These are phyloP conservation scores for Clarias platycephalus DNA, from an alignment of 2,797 vertebrate genomes.

Conservation along the genomic window DNA sequence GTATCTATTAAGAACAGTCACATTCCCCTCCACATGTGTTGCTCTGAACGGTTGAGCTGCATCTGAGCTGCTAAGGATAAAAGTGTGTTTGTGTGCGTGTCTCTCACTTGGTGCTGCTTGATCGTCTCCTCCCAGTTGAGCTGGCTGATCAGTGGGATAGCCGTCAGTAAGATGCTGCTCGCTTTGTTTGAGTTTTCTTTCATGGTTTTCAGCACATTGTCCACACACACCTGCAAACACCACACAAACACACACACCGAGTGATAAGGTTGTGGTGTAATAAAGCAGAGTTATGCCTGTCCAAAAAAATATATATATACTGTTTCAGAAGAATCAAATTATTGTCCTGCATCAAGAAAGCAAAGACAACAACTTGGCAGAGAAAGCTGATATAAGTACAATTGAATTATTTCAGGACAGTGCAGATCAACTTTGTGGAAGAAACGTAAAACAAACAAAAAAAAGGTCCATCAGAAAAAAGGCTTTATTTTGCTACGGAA, in stretches of 20 bases:
- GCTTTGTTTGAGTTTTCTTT: conserved; percentile 97
- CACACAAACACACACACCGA: neutral
- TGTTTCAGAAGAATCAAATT: too few species aligned
- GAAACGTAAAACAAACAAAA: too few species aligned
- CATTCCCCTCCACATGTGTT: neutral
- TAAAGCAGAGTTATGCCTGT: too few species aligned
- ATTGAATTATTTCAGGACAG: too few species aligned
- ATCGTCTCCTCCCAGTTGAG: conserved; percentile 88
- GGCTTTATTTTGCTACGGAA: too few species aligned
- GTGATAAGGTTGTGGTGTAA: neutral
- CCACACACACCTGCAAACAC: conserved; percentile 86
- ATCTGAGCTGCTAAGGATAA: neutral
- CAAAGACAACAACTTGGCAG: too few species aligned
- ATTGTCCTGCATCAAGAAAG: too few species aligned
- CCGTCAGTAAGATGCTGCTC: conserved; percentile 89
- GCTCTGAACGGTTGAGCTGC: neutral
- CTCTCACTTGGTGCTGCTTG: conserved; percentile 80
- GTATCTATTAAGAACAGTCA: neutral
- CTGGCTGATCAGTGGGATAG: conserved; percentile 89
- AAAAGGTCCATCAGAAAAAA: too few species aligned
- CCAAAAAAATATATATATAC: too few species aligned
- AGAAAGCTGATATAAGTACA: too few species aligned
- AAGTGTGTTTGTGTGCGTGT: neutral
- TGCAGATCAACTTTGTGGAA: too few species aligned
- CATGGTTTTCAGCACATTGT: conserved; percentile 93